Percentiles rank a stretch among this genome's conserved stretches.
These are phyloP conservation scores for Craterocephalus amniculus DNA, from an alignment of 2,797 vertebrate species.

Conservation along the genomic window DNA sequence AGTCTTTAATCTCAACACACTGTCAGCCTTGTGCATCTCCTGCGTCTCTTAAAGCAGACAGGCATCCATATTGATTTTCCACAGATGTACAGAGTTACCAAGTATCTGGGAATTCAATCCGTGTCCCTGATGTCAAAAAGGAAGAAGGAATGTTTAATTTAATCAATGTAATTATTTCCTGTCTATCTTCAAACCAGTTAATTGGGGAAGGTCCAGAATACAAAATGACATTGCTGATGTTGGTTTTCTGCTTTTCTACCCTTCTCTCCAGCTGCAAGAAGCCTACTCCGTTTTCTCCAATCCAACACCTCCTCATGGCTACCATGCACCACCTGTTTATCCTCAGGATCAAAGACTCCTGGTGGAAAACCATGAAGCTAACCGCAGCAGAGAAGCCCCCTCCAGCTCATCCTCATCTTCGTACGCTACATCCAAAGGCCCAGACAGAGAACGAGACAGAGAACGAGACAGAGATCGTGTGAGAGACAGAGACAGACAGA, in stretches of 20 bases:
- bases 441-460: constrained; percentile 29
- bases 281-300: constrained; percentile 60
- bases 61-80: constrained; percentile 51
- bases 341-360: constrained; percentile 55
- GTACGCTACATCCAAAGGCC: constrained; percentile 56
- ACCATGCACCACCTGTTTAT: constrained; percentile 43
- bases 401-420: constrained; percentile 49
- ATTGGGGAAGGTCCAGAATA: neutral
- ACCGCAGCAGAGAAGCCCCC: constrained; percentile 80
- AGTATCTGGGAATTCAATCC: constrained; percentile 41
- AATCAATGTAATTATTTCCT: constrained; percentile 18
- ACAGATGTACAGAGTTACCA: constrained; percentile 37
- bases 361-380: constrained; percentile 50
- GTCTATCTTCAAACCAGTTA: constrained; percentile 7
- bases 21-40: constrained; percentile 3
- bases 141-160: constrained; percentile 13
- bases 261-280: constrained; percentile 68
- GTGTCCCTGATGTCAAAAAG: constrained; percentile 25
- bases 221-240: neutral
- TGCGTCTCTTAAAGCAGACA: constrained; percentile 19
- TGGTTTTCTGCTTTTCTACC: neutral
- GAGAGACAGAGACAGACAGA: constrained; percentile 23
- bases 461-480: constrained; percentile 76
- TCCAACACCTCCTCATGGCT: constrained; percentile 33
- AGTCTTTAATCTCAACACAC: constrained; percentile 10